These are phyloP conservation scores for Petrocephalus schoutedeni DNA, from an alignment of 2,797 vertebrate genomes.

Conservation along the genomic window DNA sequence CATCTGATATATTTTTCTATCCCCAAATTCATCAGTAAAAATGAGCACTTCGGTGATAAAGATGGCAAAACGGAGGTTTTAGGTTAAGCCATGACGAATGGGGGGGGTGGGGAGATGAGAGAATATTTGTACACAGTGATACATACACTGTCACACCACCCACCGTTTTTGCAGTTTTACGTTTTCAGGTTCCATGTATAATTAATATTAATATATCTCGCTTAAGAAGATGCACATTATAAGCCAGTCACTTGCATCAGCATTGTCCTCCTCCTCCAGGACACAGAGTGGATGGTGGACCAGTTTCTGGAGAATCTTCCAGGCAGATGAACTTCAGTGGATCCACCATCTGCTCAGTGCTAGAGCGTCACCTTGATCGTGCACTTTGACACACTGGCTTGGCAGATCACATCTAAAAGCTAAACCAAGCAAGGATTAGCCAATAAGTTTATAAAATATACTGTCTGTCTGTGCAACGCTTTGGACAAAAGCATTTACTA, in stretches of 20 bases:
- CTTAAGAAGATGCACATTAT: conserved; percentile 34
- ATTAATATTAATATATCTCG: conserved; percentile 25
- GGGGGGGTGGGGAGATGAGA: too few relatives aligned
- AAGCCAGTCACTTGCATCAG: conserved; percentile 30
- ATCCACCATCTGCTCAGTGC: not conserved
- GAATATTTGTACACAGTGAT: conserved; percentile 13
- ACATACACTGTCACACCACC: conserved; percentile 36
- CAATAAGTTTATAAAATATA: not conserved
- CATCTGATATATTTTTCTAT: conserved; percentile 46
- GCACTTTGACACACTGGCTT: not conserved
- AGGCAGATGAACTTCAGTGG: not conserved
- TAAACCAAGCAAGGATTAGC: not conserved
- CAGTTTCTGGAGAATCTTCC: not conserved
- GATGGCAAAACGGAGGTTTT: conserved; percentile 55
- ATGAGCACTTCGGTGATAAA: conserved; percentile 75
- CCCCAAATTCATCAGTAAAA: conserved; percentile 52
- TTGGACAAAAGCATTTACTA: conserved; percentile 6
- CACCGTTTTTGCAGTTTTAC: conserved; percentile 64
- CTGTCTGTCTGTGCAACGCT: not conserved
- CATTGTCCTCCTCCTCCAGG: not conserved
- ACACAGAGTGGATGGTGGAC: not conserved
- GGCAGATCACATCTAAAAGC: not conserved
- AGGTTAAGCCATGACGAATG: conserved; percentile 48
- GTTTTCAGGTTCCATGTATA: conserved; percentile 58
- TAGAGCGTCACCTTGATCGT: not conserved